Conservation (phyloP, 2,113 vertebrate species). For the Podarcis muralis region DNA sequence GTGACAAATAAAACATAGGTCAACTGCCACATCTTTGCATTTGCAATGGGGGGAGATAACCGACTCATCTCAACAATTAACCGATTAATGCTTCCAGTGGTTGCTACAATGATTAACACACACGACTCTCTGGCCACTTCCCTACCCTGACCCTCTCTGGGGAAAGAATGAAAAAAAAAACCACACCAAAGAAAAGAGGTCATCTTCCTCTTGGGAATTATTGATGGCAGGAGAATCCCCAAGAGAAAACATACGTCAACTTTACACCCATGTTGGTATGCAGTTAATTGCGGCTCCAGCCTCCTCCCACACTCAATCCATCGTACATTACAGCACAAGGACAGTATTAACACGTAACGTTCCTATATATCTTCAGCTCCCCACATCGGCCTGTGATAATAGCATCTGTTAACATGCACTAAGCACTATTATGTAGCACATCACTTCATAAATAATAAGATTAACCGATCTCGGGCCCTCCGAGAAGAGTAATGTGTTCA, state of each 20-base stretch:
- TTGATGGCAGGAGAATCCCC: slow-evolving; percentile 73
- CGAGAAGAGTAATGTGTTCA: slow-evolving; percentile 94
- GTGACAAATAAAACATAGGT: neutral
- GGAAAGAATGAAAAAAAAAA: slow-evolving; percentile 18
- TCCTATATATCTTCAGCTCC: slow-evolving; percentile 96
- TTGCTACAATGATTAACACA: neutral
- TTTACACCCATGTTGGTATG: slow-evolving; percentile 87
- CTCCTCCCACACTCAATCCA: slow-evolving; percentile 84
- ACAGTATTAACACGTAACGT: slow-evolving; percentile 90
- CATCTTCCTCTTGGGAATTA: slow-evolving; percentile 77
- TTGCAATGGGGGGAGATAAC: neutral
- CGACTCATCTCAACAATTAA: neutral
- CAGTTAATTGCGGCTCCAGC: slow-evolving; percentile 89
- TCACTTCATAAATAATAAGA: slow-evolving; percentile 99
- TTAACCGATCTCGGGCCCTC: slow-evolving; percentile 95
- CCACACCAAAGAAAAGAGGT: slow-evolving; percentile 55
- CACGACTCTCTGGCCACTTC: neutral
- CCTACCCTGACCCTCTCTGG: neutral
- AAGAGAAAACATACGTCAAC: slow-evolving; percentile 80
- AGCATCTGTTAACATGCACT: slow-evolving; percentile 99
- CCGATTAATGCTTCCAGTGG: neutral
- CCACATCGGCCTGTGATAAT: slow-evolving; percentile 95
- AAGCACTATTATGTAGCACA: slow-evolving; percentile 99
- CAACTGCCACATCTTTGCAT: neutral
- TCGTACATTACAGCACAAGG: slow-evolving; percentile 86